These are phyloP conservation scores for Dendrolimus pini DNA, from an alignment of 2,888 invertebrate genomes.

Conservation along the genomic window DNA sequence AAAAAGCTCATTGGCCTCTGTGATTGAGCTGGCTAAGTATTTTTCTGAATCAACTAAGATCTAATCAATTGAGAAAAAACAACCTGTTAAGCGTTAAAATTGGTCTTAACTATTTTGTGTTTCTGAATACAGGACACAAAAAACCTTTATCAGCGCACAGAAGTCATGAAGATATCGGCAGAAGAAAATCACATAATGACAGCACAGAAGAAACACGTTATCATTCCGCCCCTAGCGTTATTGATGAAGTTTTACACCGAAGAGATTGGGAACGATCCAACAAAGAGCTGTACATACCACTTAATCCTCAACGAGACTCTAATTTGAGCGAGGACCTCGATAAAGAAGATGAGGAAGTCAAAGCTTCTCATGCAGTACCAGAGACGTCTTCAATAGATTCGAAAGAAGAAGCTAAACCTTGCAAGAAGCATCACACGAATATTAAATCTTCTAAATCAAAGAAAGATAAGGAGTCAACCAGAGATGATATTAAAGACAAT, in stretches of 20 bases:
- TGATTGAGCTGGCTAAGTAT: no score
- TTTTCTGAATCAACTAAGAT: no score
- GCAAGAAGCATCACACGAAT: constrained; percentile 62
- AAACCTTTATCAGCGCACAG: constrained; percentile 51
- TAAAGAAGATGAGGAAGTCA: constrained; percentile 16
- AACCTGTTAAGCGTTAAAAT: no score
- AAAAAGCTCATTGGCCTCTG: no score
- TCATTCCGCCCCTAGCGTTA: constrained; percentile 65
- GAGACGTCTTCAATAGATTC: constrained; percentile 35
- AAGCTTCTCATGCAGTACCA: constrained; percentile 28
- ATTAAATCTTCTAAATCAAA: constrained; percentile 52
- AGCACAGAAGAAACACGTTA: constrained; percentile 38
- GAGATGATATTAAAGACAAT: constrained; percentile 47
- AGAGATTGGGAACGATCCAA: constrained; percentile 64
- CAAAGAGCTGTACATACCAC: constrained; percentile 54
- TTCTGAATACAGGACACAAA: constrained; percentile 31
- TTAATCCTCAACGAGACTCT: constrained; percentile 27
- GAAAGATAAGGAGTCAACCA: constrained; percentile 29
- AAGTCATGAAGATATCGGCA: constrained; percentile 58
- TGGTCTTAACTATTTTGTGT: not conserved
- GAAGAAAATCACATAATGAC: constrained; percentile 40
- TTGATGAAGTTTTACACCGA: constrained; percentile 57
- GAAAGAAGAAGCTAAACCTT: constrained; percentile 30
- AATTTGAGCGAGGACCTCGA: constrained; percentile 13
- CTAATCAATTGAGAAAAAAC: no score